Percentiles rank a stretch among this genome's conserved stretches.
phyloP scores from a whole-genome alignment of 2,113 vertebrate species.

The Uria lomvia region DNA sequence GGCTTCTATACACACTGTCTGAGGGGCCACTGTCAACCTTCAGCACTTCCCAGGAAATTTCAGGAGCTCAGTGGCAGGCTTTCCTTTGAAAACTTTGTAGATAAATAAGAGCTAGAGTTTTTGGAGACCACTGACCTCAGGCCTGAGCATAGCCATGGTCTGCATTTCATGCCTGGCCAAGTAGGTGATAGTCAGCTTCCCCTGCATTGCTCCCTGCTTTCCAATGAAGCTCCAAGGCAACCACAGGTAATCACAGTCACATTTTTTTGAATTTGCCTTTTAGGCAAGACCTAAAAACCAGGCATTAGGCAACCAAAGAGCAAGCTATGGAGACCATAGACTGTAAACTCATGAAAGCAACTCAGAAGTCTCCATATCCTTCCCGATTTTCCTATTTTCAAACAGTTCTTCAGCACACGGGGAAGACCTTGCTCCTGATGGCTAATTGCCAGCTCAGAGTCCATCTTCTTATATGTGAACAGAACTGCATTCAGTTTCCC shows the following conservation, averaged over 20 bases:
- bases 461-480: not conserved
- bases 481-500: not conserved
- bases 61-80: not conserved
- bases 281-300: not conserved
- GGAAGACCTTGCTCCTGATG: fast-evolving
- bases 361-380: not conserved
- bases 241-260: not conserved
- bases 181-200: not conserved
- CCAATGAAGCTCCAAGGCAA: not conserved
- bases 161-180: not conserved
- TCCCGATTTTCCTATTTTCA: not conserved
- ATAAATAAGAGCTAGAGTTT: not conserved
- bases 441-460: not conserved
- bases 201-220: not conserved
- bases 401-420: not conserved
- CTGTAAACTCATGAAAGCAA: not conserved
- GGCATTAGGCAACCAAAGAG: not conserved
- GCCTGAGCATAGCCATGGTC: too few relatives aligned
- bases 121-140: not conserved
- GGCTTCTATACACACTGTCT: not conserved
- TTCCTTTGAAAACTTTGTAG: not conserved
- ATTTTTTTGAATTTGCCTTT: not conserved
- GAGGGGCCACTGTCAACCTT: too few relatives aligned
- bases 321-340: not conserved
- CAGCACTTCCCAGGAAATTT: not conserved